Percentiles rank a stretch among this genome's conserved stretches.
Evolutionary conservation across 2,888 invertebrate species (phyloP).

Genomic region (Mesoligia furuncula): DNA sequence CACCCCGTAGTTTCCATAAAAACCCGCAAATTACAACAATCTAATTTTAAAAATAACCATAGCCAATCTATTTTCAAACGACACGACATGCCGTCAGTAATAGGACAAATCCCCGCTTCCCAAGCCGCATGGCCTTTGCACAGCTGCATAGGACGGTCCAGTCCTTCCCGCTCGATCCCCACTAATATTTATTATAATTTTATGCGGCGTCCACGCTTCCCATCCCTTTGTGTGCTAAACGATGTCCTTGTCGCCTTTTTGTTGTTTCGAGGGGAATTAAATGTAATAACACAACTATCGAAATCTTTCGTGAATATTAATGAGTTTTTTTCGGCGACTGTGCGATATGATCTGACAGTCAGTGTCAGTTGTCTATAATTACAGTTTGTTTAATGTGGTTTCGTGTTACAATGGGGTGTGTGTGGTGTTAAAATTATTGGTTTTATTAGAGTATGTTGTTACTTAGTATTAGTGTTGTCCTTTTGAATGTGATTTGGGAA

Average conservation of each 20-base stretch:
- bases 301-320: constrained; percentile 82
- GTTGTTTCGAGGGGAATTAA: constrained; percentile 82
- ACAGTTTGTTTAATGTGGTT: constrained; percentile 67
- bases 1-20: no score
- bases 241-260: constrained; percentile 83
- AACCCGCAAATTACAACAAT: not conserved
- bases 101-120: constrained; percentile 34
- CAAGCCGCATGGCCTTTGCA: constrained; percentile 42
- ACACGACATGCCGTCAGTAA: constrained; percentile 27
- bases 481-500: constrained; percentile 15
- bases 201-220: constrained; percentile 84
- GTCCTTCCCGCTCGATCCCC: constrained; percentile 65
- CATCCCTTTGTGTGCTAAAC: constrained; percentile 87
- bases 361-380: constrained; percentile 86
- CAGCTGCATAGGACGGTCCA: constrained; percentile 75
- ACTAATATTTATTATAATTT: constrained; percentile 89
- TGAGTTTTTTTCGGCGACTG: constrained; percentile 75
- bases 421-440: constrained; percentile 60
- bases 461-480: constrained; percentile 4
- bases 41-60: constrained; percentile 8
- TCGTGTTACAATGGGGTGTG: constrained; percentile 63
- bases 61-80: constrained; percentile 5
- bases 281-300: constrained; percentile 69
- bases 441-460: constrained; percentile 54
- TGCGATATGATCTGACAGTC: constrained; percentile 74